Evolutionary conservation across 2,888 invertebrate species (phyloP).

Genomic region (Eristalis pertinax): DNA sequence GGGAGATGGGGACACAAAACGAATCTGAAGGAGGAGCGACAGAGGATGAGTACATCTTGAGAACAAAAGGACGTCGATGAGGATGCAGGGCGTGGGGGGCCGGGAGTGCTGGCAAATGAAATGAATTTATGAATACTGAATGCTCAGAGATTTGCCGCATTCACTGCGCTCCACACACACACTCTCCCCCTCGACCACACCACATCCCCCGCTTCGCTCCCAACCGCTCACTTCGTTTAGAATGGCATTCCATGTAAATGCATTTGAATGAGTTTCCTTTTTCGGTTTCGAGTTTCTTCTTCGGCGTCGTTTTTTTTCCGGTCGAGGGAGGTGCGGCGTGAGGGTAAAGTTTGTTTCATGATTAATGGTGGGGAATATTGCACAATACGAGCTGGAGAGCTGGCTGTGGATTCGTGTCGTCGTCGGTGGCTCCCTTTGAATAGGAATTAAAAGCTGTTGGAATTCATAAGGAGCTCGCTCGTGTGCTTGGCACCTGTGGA

Average conservation of each 20-base stretch:
- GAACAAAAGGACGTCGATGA: slow-evolving; percentile 29
- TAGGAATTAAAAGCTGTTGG: slow-evolving; percentile 16
- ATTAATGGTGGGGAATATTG: slow-evolving; percentile 51
- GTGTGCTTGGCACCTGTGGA: slow-evolving; percentile 45
- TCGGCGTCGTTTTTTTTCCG: not conserved
- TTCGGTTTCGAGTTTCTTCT: slow-evolving; percentile 8
- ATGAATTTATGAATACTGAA: slow-evolving; percentile 66
- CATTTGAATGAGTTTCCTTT: slow-evolving; percentile 49
- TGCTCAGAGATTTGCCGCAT: slow-evolving; percentile 45
- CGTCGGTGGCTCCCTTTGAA: slow-evolving; percentile 1
- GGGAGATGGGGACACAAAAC: not conserved
- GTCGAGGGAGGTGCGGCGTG: too few species aligned
- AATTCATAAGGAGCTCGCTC: slow-evolving; percentile 4
- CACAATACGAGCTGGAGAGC: slow-evolving; percentile 21
- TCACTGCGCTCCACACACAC: slow-evolving; percentile 4
- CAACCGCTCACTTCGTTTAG: not conserved
- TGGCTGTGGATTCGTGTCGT: slow-evolving; percentile 10
- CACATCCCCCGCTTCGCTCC: not conserved
- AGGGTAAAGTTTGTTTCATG: slow-evolving; percentile 55
- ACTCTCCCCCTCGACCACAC: not conserved
- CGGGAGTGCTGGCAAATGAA: slow-evolving; percentile 24
- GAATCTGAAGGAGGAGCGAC: not conserved
- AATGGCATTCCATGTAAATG: slow-evolving; percentile 37
- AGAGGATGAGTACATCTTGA: slow-evolving; percentile 20
- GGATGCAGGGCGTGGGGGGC: not conserved